Evolutionary conservation across 2,113 vertebrate genomes (phyloP).

Genomic region (Anoura caudifer): DNA sequence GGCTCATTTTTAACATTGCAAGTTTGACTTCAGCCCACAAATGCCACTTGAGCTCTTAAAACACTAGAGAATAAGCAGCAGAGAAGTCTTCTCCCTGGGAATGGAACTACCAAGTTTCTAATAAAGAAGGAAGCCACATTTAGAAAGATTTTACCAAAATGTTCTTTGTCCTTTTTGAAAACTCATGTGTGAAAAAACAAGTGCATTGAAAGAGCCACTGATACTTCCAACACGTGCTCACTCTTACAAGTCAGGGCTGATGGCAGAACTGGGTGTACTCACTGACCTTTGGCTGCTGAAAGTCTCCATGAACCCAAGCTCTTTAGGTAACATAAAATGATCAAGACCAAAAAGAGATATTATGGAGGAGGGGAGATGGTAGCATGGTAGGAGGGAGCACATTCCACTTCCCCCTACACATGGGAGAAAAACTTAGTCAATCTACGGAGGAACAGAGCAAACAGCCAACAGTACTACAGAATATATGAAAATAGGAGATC

Average conservation of each 20-base stretch:
- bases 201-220: neutral
- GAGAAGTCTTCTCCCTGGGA: neutral
- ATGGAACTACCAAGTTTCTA: neutral
- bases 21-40: neutral
- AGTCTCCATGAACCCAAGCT: neutral
- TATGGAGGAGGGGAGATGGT: no score
- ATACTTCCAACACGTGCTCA: rapidly evolving
- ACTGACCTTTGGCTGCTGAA: neutral
- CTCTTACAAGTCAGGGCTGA: rapidly evolving
- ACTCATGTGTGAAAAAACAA: neutral
- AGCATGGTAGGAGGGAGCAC: no score
- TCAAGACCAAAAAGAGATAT: neutral
- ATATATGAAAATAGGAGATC: no score
- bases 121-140: neutral
- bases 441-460: no score
- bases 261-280: neutral
- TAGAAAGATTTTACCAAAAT: neutral
- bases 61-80: neutral
- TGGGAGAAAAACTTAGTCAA: no score
- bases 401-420: no score
- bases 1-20: neutral
- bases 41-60: neutral
- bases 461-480: no score
- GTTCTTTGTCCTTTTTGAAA: neutral
- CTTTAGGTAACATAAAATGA: neutral